Evolutionary conservation across 2,113 vertebrate genomes (phyloP).

Genomic region (Panurus biarmicus): DNA sequence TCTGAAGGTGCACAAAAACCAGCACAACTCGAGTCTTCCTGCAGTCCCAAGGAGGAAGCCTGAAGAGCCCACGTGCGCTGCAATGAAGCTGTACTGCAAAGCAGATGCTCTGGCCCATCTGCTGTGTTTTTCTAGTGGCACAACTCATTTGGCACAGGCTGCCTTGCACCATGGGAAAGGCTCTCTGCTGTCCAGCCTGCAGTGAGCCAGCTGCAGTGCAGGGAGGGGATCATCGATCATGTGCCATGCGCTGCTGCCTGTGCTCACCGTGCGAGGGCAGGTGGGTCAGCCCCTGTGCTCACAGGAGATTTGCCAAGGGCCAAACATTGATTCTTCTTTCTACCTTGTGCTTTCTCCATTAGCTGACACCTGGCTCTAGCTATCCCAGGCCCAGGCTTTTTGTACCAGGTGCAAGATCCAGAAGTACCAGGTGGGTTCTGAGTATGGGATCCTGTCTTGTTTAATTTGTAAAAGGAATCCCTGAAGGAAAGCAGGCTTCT

Average conservation of each 20-base stretch:
- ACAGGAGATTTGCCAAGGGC: neutral
- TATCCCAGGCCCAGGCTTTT: neutral
- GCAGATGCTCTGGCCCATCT: conserved; percentile 12
- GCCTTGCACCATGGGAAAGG: neutral
- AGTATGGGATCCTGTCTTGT: neutral
- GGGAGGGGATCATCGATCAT: neutral
- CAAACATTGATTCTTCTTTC: neutral
- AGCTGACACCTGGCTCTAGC: neutral
- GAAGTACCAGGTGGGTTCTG: neutral
- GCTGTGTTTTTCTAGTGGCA: neutral
- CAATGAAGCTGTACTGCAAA: neutral
- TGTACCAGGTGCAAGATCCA: neutral
- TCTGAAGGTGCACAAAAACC: neutral
- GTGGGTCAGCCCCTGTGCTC: neutral
- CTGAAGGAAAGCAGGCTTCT: neutral
- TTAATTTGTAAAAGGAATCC: neutral
- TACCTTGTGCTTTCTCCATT: neutral
- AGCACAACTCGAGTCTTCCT: neutral
- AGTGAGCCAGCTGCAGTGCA: neutral
- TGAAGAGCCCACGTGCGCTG: neutral
- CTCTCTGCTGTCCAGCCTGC: neutral
- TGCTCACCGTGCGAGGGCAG: neutral
- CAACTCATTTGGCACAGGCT: neutral
- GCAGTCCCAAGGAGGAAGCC: neutral
- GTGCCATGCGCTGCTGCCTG: accelerated